phyloP scores from a whole-genome alignment of 1,140 invertebrate species.

The Epicauta chinensis region DNA sequence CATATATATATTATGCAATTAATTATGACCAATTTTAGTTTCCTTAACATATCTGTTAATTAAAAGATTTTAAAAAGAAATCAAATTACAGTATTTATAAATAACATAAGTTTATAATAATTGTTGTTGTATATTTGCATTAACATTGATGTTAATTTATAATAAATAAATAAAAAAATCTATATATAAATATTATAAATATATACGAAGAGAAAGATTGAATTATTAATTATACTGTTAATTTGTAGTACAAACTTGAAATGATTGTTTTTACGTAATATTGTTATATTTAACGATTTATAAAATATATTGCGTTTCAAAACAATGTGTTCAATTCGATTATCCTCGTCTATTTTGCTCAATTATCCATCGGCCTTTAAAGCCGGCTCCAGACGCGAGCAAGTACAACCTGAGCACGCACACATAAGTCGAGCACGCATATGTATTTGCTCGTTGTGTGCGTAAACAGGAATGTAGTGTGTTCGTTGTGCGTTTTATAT shows the following conservation, averaged over 20 bases:
- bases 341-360: too few relatives aligned
- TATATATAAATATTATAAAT: slow-evolving; percentile 23
- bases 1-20: too few relatives aligned
- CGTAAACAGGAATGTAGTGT: too few relatives aligned
- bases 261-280: slow-evolving; percentile 33
- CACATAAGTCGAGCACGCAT: too few relatives aligned
- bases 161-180: slow-evolving; percentile 18
- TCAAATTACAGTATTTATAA: slow-evolving; percentile 25
- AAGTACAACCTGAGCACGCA: too few relatives aligned
- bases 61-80: slow-evolving; percentile 1
- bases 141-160: slow-evolving; percentile 27
- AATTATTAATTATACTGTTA: slow-evolving; percentile 24
- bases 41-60: slow-evolving; percentile 14
- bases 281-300: slow-evolving; percentile 34
- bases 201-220: slow-evolving; percentile 22
- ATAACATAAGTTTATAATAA: slow-evolving; percentile 9
- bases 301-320: slow-evolving; percentile 29
- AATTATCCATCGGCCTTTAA: too few relatives aligned
- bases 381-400: too few relatives aligned
- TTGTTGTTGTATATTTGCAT: slow-evolving; percentile 24
- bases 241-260: slow-evolving; percentile 31
- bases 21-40: slow-evolving; percentile 14
- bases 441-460: too few relatives aligned
- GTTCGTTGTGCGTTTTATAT: too few relatives aligned
- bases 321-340: background rate